Percentiles rank a stretch among this genome's conserved stretches.
phyloP scores from a whole-genome alignment of 2,797 vertebrate species.

The Rallus crepitans region DNA sequence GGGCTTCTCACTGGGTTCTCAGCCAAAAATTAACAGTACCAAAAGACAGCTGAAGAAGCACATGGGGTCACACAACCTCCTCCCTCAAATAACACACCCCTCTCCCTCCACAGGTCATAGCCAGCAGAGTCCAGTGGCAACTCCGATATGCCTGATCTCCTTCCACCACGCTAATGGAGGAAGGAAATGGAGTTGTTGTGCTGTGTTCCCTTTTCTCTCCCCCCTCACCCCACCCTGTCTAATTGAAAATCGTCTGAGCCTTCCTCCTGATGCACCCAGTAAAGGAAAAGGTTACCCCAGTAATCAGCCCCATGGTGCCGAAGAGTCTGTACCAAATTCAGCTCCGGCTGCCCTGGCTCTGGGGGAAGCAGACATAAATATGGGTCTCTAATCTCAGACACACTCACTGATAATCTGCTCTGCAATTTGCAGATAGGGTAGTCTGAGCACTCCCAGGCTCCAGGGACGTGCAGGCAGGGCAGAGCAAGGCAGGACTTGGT shows the following conservation, averaged over 20 bases:
- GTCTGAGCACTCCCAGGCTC: background rate
- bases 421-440: conserved; percentile 17
- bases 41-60: background rate
- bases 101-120: fast-evolving
- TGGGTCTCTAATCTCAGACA: conserved; percentile 51
- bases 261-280: background rate
- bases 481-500: background rate
- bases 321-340: conserved; percentile 46
- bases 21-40: background rate
- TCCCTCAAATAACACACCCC: background rate
- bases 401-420: conserved; percentile 2
- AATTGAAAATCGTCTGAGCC: background rate
- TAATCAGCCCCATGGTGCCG: conserved; percentile 48
- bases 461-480: background rate
- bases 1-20: background rate
- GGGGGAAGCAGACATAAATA: conserved; percentile 38
- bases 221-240: background rate
- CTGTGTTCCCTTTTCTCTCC: background rate
- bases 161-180: background rate
- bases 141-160: background rate
- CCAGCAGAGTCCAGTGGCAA: background rate
- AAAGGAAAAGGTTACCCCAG: conserved; percentile 20
- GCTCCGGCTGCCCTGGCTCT: background rate
- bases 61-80: fast-evolving
- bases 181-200: background rate